A percentile compares a stretch with the other conserved stretches of the same genome.
phyloP scores from a whole-genome alignment of 2,113 vertebrate species.

The Corydoras maculifer region DNA sequence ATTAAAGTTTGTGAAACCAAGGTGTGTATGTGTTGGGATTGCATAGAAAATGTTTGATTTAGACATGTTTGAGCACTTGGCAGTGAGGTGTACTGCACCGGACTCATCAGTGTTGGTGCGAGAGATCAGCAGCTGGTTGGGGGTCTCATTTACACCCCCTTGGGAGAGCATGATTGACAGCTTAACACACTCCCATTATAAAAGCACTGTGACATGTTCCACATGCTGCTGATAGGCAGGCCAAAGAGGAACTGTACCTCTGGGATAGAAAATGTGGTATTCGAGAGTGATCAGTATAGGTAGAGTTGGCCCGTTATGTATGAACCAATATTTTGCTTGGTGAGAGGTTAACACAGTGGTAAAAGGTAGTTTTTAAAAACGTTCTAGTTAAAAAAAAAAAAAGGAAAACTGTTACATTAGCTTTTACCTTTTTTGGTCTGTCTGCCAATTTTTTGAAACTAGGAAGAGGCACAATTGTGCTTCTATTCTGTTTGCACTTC shows the following conservation, averaged over 20 bases:
- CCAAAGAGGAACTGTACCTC: constrained; percentile 31
- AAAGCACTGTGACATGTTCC: constrained; percentile 43
- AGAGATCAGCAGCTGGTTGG: constrained; percentile 37
- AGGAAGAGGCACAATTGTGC: too few species aligned
- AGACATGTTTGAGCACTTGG: constrained; percentile 31
- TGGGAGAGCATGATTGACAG: constrained; percentile 43
- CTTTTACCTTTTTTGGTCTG: too few species aligned
- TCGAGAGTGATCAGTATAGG: neutral
- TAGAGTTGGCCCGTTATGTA: constrained; percentile 13
- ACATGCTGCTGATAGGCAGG: constrained; percentile 35
- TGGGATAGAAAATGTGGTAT: constrained; percentile 21
- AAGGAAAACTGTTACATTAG: too few species aligned
- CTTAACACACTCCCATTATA: constrained; percentile 42
- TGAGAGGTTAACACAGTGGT: too few species aligned
- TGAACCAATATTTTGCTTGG: neutral
- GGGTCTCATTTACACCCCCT: constrained; percentile 39
- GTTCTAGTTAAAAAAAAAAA: too few species aligned
- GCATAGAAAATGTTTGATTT: constrained; percentile 36
- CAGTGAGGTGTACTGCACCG: constrained; percentile 22
- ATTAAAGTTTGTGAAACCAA: constrained; percentile 62
- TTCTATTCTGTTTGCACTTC: too few species aligned
- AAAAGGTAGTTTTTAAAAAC: too few species aligned
- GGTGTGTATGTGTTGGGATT: constrained; percentile 27
- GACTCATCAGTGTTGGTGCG: constrained; percentile 16
- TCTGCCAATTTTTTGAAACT: too few species aligned